phyloP scores from a whole-genome alignment of 2,797 vertebrate species.

The Eulemur rubriventer region DNA sequence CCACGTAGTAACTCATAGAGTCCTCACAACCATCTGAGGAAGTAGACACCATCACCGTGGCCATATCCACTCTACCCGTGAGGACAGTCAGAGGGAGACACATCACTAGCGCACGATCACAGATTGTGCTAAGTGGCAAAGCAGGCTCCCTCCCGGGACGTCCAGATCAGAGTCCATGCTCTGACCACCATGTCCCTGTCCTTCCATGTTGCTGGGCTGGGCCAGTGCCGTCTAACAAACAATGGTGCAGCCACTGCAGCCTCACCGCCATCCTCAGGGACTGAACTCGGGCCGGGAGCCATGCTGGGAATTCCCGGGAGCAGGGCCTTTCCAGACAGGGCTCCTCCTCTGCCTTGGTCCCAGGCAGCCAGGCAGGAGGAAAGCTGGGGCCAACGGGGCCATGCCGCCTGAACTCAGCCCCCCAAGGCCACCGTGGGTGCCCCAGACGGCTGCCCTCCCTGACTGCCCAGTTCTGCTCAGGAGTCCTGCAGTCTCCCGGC shows the following conservation, averaged over 20 bases:
- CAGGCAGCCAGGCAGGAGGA: background rate
- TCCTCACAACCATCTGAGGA: background rate
- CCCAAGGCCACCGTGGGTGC: background rate
- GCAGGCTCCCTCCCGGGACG: background rate
- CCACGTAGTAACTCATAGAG: background rate
- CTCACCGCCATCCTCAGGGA: background rate
- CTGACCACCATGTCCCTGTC: background rate
- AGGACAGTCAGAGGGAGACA: background rate
- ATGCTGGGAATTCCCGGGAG: background rate
- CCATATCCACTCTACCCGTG: no score
- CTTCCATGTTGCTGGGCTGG: accelerated
- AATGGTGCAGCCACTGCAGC: accelerated
- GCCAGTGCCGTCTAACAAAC: background rate
- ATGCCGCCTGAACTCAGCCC: background rate
- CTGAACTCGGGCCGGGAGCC: background rate
- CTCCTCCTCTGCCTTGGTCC: background rate
- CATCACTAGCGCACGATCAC: background rate
- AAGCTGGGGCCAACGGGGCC: accelerated
- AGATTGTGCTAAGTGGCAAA: background rate
- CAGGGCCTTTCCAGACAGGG: background rate
- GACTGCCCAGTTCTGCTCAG: background rate
- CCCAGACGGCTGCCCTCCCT: background rate
- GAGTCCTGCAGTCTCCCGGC: background rate
- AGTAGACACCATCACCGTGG: accelerated
- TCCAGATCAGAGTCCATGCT: background rate